A percentile compares a stretch with the other conserved stretches of the same genome.
Evolutionary conservation across 2,797 vertebrate species (phyloP).

Genomic region (Lepus oiostolus): DNA sequence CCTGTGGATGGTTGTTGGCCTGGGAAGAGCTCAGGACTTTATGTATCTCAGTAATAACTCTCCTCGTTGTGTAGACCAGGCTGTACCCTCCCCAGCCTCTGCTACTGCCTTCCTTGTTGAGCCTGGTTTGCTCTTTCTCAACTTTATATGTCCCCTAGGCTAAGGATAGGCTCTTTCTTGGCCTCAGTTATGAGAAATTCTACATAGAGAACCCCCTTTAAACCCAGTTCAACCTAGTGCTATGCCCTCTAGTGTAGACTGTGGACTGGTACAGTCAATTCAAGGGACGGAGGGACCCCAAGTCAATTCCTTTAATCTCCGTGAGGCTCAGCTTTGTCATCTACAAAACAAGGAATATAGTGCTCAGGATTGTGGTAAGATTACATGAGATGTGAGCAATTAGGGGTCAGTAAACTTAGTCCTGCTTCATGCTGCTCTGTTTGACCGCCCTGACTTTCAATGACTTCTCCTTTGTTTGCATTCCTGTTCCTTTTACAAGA

Average conservation of each 20-base stretch:
- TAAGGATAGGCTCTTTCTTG: background rate
- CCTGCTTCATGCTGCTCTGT: background rate
- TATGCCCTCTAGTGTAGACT: background rate
- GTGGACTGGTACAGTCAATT: background rate
- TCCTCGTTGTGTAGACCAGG: background rate
- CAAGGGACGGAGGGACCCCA: background rate
- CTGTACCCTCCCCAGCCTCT: rapidly evolving
- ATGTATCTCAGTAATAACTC: background rate
- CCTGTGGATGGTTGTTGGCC: background rate
- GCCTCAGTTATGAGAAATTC: background rate
- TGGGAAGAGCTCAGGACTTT: background rate
- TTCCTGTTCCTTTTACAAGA: background rate
- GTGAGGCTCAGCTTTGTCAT: background rate
- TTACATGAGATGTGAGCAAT: background rate
- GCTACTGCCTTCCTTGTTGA: background rate
- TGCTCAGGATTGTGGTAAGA: background rate
- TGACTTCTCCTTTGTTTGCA: background rate
- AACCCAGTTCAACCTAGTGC: background rate
- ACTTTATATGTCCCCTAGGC: background rate
- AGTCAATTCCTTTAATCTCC: background rate
- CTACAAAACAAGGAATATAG: background rate
- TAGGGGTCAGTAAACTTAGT: background rate
- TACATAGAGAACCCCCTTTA: background rate
- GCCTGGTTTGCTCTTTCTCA: background rate
- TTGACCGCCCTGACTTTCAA: background rate